Evolutionary conservation across 2,113 vertebrate species (phyloP), one percentile per base, ranked within the genome.

Genomic region (Rhabdornis inornatus): DNA sequence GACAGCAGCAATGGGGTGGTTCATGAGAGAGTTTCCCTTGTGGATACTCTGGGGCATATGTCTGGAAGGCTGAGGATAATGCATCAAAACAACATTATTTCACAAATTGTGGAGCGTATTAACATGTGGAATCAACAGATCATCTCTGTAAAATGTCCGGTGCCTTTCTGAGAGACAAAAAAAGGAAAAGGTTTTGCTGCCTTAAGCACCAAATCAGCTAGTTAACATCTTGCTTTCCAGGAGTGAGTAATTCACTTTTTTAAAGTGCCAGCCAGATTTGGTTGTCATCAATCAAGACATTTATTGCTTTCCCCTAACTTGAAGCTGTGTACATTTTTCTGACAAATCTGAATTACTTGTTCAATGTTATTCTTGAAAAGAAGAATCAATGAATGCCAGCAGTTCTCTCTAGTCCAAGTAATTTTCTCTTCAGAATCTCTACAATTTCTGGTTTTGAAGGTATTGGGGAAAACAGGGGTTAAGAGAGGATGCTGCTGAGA

Each of bases 201-300:
- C 71, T 89, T 74, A 85, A 96, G 70, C 66, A 83, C 49, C 74
- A 33, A 80, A 77, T 92, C 90, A 96, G 30, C 52, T 93, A 87
- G 94, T 93, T 95, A 94, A 83, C 77, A 60, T 83, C 92, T 76
- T 68, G 63, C 91, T 97, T 93, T 94, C 80, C 83, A 96, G 65
- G 90, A 96, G 92, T 89, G 83, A 94, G 86, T 94, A 90, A 95
- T 93, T 90, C 82, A 90, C 83, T 74, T 55, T 89, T 57, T 65
- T 23, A 78, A 78, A 89, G 66, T 77, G 83, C 77, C 91, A 94
- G 23, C 86, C 49, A 83, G 68, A 18, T 76, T 76, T 90, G 83
- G 53, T 78, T 77, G 92, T 87, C 93, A 89, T 96, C 93, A 94
- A 75, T 96, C 93, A 94, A 86, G n/a, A 37, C 75, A 83, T 92